Percentiles rank a stretch among this genome's conserved stretches.
Conservation (phyloP, 2,888 invertebrate species). For the Leptura quadrifasciata region DNA sequence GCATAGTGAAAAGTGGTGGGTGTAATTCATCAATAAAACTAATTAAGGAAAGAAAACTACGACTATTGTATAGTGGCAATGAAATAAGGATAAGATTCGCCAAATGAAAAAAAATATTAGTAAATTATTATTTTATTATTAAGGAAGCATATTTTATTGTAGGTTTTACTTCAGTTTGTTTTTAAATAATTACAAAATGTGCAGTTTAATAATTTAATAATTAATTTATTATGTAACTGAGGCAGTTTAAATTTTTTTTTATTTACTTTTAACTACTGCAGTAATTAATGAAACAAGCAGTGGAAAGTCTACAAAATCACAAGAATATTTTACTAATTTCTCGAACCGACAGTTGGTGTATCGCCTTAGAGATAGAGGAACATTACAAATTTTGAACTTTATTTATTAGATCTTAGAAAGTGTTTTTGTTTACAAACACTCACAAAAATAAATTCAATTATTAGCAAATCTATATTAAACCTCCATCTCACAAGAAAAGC, state of each 20-base stretch:
- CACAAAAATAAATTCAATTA: too few relatives aligned
- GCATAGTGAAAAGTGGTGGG: slow-evolving; percentile 10
- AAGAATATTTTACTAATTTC: background rate
- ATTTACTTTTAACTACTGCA: background rate
- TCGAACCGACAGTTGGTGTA: too few relatives aligned
- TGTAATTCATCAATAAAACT: background rate
- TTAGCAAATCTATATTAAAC: too few relatives aligned
- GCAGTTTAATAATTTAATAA: background rate
- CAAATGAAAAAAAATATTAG: slow-evolving; percentile 48
- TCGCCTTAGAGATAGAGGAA: too few relatives aligned
- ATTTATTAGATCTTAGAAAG: too few relatives aligned
- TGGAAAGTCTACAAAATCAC: slow-evolving; percentile 16
- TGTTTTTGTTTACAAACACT: too few relatives aligned
- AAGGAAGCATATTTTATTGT: slow-evolving; percentile 49
- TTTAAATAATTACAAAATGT: slow-evolving; percentile 7
- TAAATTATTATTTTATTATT: slow-evolving; percentile 17
- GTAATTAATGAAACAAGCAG: background rate
- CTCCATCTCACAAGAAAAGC: background rate
- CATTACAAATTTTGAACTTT: too few relatives aligned
- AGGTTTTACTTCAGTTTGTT: slow-evolving; percentile 9
- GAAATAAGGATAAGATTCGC: slow-evolving; percentile 68
- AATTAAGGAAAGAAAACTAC: slow-evolving; percentile 21
- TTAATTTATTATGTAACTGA: background rate
- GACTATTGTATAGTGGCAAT: slow-evolving; percentile 54
- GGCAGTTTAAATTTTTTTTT: background rate